Evolutionary conservation across 53 echinoderm and acorn worm genomes (phyloP).

Genomic region (Hippasteria phrygiana): DNA sequence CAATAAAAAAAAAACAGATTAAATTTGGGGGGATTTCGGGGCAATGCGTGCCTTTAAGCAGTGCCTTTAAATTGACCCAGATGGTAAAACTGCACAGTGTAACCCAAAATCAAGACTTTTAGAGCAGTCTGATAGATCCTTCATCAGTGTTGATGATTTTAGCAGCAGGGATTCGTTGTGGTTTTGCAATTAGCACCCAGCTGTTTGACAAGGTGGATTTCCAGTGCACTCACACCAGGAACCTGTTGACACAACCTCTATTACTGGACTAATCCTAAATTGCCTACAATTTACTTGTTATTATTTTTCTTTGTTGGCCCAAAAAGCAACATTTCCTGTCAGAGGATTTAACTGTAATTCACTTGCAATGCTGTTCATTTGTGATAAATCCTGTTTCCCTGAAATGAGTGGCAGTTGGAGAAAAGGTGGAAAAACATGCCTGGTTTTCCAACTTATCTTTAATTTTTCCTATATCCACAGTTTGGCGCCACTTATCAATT

Average conservation of each 20-base stretch:
- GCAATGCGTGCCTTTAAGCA: no score
- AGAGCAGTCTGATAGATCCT: no score
- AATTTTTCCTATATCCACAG: neutral
- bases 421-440: no score
- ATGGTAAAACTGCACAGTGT: no score
- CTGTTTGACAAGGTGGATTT: slow-evolving; percentile 49
- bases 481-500: neutral
- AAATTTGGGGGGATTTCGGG: no score
- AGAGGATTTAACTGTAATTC: neutral
- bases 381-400: neutral
- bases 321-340: neutral
- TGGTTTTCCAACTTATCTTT: neutral
- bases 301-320: neutral
- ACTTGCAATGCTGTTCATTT: neutral
- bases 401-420: neutral
- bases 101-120: no score
- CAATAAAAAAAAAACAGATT: no score
- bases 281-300: neutral
- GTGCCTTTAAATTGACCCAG: no score
- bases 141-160: neutral
- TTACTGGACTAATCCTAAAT: neutral
- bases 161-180: neutral
- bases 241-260: slow-evolving; percentile 43
- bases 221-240: neutral
- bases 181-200: slow-evolving; percentile 45